A percentile compares a stretch with the other conserved stretches of the same genome.
Conservation (phyloP, 2,113 vertebrate species). For the Chamaetylas fuelleborni region DNA sequence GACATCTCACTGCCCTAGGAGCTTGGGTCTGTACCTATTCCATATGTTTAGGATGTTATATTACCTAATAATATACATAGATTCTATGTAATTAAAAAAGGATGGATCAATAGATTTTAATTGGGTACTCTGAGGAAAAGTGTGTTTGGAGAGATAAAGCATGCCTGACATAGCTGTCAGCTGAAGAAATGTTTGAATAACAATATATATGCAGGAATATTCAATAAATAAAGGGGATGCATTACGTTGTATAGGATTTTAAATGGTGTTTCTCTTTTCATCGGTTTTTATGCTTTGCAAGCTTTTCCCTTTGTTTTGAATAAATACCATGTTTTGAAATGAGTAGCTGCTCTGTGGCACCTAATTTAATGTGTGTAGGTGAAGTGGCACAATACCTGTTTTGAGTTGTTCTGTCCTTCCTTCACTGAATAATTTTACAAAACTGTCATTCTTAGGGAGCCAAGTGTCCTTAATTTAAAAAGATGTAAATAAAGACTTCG, state of each 20-base stretch:
- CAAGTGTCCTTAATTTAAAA: background rate
- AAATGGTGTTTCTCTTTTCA: background rate
- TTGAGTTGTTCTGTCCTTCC: background rate
- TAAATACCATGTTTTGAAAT: background rate
- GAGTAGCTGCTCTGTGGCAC: background rate
- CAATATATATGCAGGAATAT: background rate
- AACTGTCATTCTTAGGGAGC: background rate
- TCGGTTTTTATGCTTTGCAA: background rate
- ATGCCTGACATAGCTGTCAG: background rate
- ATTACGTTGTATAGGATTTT: background rate
- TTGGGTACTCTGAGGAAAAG: background rate
- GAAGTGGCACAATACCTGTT: background rate
- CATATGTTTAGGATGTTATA: background rate
- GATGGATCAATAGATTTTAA: background rate
- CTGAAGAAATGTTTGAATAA: background rate
- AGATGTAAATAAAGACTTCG: background rate
- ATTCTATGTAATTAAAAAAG: background rate
- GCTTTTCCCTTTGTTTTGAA: background rate
- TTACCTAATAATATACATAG: background rate
- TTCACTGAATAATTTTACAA: background rate
- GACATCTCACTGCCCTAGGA: background rate
- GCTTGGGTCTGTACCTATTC: background rate
- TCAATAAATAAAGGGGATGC: background rate
- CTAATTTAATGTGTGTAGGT: background rate
- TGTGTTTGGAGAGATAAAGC: background rate